These are phyloP conservation scores for Meghimatium bilineatum DNA, from an alignment of 2,888 invertebrate species.

Conservation along the genomic window DNA sequence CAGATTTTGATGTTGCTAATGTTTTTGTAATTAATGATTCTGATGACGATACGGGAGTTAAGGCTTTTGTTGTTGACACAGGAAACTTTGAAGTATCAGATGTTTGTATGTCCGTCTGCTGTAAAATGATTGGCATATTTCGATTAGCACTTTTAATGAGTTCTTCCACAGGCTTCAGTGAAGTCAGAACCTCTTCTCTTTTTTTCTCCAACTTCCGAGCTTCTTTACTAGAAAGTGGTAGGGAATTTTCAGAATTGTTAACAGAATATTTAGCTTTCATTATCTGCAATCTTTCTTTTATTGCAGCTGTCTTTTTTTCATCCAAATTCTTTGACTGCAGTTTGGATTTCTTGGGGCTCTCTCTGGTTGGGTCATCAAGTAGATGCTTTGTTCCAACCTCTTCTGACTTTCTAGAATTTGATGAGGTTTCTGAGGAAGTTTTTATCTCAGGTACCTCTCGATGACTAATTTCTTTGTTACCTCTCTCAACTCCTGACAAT, in stretches of 20 bases:
- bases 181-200: slow-evolving; percentile 25
- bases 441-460: neutral
- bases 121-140: slow-evolving; percentile 42
- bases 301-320: slow-evolving; percentile 22
- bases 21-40: neutral
- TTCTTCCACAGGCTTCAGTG: slow-evolving; percentile 6
- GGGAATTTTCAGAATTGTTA: neutral
- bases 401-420: slow-evolving; percentile 11
- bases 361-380: slow-evolving; percentile 25
- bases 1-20: slow-evolving; percentile 12
- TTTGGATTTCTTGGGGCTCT: slow-evolving; percentile 44
- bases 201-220: slow-evolving; percentile 41
- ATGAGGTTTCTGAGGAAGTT: neutral
- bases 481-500: neutral
- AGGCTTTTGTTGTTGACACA: neutral
- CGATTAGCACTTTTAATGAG: slow-evolving; percentile 5
- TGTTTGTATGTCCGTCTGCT: slow-evolving; percentile 21
- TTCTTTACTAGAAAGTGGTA: slow-evolving; percentile 38
- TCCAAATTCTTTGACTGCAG: slow-evolving; percentile 20
- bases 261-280: slow-evolving; percentile 25
- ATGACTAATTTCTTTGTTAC: neutral
- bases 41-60: neutral
- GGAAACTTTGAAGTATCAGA: slow-evolving; percentile 1
- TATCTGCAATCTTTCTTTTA: slow-evolving; percentile 37
- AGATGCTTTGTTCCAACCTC: slow-evolving; percentile 21